phyloP scores from a whole-genome alignment of 2,888 invertebrate genomes.

The Ganaspis brasiliensis region DNA sequence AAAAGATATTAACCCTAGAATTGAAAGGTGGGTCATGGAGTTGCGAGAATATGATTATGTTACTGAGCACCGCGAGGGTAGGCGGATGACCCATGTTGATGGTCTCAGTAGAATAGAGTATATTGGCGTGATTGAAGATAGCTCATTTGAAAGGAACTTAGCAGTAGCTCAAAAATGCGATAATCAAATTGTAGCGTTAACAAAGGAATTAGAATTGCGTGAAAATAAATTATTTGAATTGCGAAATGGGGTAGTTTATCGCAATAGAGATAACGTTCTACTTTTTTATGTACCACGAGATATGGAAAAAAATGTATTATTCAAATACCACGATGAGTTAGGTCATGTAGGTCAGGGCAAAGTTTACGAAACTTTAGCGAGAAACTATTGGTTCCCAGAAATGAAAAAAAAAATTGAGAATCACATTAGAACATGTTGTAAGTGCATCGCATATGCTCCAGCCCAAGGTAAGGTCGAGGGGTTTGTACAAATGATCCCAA shows the following conservation, averaged over 20 bases:
- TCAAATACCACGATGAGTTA: conserved; percentile 63
- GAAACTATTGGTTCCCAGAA: conserved; percentile 60
- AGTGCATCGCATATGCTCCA: too few species aligned
- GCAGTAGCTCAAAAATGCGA: conserved; percentile 38
- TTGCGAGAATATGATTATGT: background rate
- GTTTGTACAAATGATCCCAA: conserved; percentile 48
- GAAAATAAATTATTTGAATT: conserved; percentile 47
- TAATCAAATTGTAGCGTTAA: conserved; percentile 23
- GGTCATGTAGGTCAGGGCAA: conserved; percentile 57
- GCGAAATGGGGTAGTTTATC: conserved; percentile 48
- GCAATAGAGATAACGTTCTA: conserved; percentile 32
- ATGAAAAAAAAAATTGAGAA: conserved; percentile 44
- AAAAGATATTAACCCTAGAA: conserved; percentile 66
- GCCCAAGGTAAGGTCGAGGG: conserved; percentile 55
- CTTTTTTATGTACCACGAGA: conserved; percentile 44
- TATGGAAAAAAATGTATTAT: conserved; percentile 52
- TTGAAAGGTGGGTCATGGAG: conserved; percentile 59
- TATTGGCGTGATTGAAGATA: conserved; percentile 44
- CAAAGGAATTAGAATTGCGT: conserved; percentile 24
- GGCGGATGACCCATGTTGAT: too few species aligned
- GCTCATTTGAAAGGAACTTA: conserved; percentile 44
- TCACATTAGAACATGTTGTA: background rate
- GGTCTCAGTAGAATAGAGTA: conserved; percentile 57
- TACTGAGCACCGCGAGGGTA: conserved; percentile 41
- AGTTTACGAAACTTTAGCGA: conserved; percentile 38